phyloP scores from a whole-genome alignment of 2,797 vertebrate species.

The Setipinna tenuifilis region DNA sequence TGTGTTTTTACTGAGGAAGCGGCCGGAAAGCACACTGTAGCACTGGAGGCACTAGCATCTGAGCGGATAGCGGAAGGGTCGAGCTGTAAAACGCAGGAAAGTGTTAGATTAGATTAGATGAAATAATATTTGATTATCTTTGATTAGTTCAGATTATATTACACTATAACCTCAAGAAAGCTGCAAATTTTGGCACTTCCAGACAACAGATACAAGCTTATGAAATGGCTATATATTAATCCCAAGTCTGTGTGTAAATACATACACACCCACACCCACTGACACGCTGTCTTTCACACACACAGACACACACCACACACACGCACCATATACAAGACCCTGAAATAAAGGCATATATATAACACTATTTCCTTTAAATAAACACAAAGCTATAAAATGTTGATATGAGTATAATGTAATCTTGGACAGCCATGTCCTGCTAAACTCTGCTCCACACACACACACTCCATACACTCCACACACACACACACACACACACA shows the following conservation, averaged over 20 bases:
- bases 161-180: constrained; percentile 15
- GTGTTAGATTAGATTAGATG: constrained; percentile 15
- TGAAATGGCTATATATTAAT: constrained; percentile 19
- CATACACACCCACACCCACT: background rate
- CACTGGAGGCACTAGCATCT: background rate
- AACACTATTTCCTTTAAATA: constrained; percentile 25
- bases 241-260: background rate
- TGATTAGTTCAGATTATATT: background rate
- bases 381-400: constrained; percentile 17
- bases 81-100: background rate
- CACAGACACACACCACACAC: constrained; percentile 11
- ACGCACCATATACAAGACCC: background rate
- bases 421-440: background rate
- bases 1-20: background rate
- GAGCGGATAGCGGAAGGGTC: background rate
- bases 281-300: background rate
- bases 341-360: constrained; percentile 12
- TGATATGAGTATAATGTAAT: constrained; percentile 10
- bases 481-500: constrained; percentile 4
- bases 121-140: constrained; percentile 6
- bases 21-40: background rate
- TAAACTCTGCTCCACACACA: background rate
- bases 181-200: constrained; percentile 15
- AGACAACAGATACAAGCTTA: constrained; percentile 15
- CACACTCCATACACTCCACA: background rate